phyloP scores from a whole-genome alignment of 2,888 invertebrate species.

The Scaptomyza reducta region DNA sequence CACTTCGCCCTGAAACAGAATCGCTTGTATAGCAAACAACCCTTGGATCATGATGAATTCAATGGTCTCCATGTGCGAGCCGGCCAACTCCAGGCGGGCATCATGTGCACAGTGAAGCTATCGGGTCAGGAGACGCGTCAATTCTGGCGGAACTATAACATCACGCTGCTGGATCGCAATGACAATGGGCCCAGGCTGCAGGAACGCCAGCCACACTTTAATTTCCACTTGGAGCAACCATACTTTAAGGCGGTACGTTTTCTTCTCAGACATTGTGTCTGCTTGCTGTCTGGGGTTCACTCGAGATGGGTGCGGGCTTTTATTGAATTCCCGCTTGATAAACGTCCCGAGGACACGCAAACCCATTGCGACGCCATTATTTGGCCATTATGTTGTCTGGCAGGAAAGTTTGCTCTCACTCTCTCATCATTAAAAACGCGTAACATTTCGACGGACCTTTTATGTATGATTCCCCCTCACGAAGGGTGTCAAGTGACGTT shows the following conservation, averaged over 20 bases:
- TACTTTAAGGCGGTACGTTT: constrained; percentile 82
- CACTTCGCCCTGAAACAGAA: constrained; percentile 83
- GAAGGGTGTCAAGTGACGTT: constrained; percentile 31
- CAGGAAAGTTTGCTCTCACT: constrained; percentile 39
- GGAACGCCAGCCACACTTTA: constrained; percentile 82
- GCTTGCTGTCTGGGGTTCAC: constrained; percentile 49
- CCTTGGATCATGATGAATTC: constrained; percentile 84
- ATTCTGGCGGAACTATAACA: constrained; percentile 61
- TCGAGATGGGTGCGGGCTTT: constrained; percentile 65
- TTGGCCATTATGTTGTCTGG: constrained; percentile 70
- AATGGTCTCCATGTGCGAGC: constrained; percentile 80
- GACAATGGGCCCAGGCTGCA: constrained; percentile 93
- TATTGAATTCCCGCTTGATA: constrained; percentile 71
- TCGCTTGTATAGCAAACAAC: constrained; percentile 83
- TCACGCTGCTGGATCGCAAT: constrained; percentile 93
- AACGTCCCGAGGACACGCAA: constrained; percentile 65
- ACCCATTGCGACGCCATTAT: constrained; percentile 40
- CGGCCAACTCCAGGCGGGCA: constrained; percentile 81
- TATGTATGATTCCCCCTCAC: constrained; percentile 53
- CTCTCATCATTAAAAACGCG: constrained; percentile 72
- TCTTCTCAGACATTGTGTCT: constrained; percentile 64
- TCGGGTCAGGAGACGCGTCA: constrained; percentile 46
- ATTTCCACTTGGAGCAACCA: constrained; percentile 79
- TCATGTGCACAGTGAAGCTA: constrained; percentile 82
- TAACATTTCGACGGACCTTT: constrained; percentile 61